Evolutionary conservation across 2,888 invertebrate species (phyloP).

Genomic region (Theristus sp.): DNA sequence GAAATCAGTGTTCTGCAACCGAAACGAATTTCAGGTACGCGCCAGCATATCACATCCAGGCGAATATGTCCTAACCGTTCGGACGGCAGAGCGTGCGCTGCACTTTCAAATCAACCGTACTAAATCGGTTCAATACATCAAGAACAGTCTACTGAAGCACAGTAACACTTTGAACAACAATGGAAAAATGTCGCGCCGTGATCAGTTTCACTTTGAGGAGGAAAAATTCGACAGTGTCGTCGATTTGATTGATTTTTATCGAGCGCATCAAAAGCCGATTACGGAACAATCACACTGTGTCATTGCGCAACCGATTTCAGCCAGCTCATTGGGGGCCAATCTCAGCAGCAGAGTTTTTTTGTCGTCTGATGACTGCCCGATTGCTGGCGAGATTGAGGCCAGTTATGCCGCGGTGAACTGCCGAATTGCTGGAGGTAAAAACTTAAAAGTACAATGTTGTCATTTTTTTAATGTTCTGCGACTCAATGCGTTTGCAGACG

Average conservation of each 20-base stretch:
- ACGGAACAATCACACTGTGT: background rate
- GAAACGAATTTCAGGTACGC: too few relatives aligned
- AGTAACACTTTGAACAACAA: background rate
- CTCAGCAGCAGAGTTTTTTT: too few relatives aligned
- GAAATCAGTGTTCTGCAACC: too few relatives aligned
- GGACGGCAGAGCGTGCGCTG: background rate
- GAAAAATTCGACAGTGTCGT: background rate
- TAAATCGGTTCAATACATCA: too few relatives aligned
- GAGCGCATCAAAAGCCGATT: background rate
- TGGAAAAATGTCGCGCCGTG: background rate
- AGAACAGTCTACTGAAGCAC: background rate
- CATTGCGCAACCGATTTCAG: background rate
- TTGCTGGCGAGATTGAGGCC: background rate
- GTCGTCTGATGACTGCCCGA: too few relatives aligned
- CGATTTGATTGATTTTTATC: background rate
- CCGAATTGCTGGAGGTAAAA: too few relatives aligned
- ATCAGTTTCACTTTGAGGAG: background rate
- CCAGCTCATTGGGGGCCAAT: background rate
- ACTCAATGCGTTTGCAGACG: too few relatives aligned
- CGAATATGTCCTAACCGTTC: background rate
- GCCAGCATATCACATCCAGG: background rate
- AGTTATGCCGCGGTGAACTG: background rate
- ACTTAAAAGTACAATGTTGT: too few relatives aligned
- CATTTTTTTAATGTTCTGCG: too few relatives aligned
- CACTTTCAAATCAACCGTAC: background rate